Conservation (phyloP, 1,140 invertebrate species). For the Pristionchus pacificus region DNA sequence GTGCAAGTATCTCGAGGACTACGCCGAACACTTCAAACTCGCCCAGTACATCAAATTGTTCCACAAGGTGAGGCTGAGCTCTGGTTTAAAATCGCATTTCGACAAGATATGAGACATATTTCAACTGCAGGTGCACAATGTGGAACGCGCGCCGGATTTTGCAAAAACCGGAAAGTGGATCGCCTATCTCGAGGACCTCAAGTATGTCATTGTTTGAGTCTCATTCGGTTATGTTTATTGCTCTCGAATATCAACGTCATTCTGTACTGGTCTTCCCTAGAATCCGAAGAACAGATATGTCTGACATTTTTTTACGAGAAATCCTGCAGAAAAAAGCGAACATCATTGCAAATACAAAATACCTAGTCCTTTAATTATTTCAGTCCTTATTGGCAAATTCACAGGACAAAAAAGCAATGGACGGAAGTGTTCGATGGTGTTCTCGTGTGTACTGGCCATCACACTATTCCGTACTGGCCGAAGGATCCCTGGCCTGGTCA, state of each 20-base stretch:
- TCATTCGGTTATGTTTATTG: too few species aligned
- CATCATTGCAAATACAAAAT: neutral
- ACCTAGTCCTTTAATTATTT: neutral
- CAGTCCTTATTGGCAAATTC: conserved; percentile 14
- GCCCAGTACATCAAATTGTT: conserved; percentile 54
- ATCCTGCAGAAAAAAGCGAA: neutral
- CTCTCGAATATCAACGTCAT: neutral
- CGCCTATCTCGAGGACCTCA: neutral
- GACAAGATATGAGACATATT: conserved; percentile 34
- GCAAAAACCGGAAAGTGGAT: neutral
- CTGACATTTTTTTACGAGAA: neutral
- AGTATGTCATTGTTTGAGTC: neutral
- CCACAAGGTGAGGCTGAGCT: conserved; percentile 39
- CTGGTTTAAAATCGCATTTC: conserved; percentile 49
- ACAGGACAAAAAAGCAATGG: conserved; percentile 22
- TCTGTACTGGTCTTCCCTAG: conserved; percentile 8
- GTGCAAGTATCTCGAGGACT: conserved; percentile 58
- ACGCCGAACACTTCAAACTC: conserved; percentile 59
- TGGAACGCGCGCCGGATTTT: neutral
- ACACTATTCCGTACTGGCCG: conserved; percentile 54
- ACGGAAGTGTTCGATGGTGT: conserved; percentile 57
- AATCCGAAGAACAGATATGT: neutral
- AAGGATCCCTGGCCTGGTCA: conserved; percentile 53
- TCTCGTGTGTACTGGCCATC: conserved; percentile 52
- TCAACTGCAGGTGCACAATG: conserved; percentile 4